Evolutionary conservation across 2,888 invertebrate species (phyloP), one percentile per base, ranked within the genome.

Genomic region (Lagria hirta): DNA sequence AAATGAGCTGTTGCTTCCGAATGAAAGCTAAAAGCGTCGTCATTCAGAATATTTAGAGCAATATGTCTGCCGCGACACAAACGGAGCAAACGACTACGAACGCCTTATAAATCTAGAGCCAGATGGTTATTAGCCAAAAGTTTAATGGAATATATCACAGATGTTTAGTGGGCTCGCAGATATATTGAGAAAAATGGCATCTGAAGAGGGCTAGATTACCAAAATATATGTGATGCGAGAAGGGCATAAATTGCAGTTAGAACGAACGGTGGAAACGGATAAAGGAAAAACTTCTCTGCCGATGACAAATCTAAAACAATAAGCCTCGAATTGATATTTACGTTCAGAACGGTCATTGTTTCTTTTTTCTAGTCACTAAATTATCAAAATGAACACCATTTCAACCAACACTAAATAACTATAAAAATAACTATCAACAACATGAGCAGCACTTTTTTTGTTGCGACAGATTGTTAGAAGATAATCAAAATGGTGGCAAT

Each of bases 141-240:
- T 65, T 64, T 60, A 58, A 67, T 68, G 66, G 67, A 68, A 70
- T 69, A 68, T 67, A 68, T 67, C 65, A 64, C 65, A 64, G 66
- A 69, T 69, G 68, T 66, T 68, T 66, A 64, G 66, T 61, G 58
- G 63, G 58, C 57, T 55, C 55, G 56, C 59, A 65, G 62, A 65
- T 66, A 66, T 69, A 70, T 70, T 68, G 68, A 69, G 70, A 70
- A 70, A 70, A 71, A 70, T 70, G 65, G 68, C 63, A 65, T 61
- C 64, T 65, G 66, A 65, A 66, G 68, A 64, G 66, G 62, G 61
- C 65, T 60, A 69, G 70, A 70, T 71, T 70, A 70, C 66, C 58
- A 57, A 64, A 67, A 69, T 69, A 67, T 68, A 70, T 69, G 69
- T 68, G 70, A 66, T 66, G 66, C 59, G 62, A 62, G 61, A 54